Base-by-base conservation (phyloP, 2,113 vertebrate species). In the Phyllopteryx taeniolatus region DNA sequence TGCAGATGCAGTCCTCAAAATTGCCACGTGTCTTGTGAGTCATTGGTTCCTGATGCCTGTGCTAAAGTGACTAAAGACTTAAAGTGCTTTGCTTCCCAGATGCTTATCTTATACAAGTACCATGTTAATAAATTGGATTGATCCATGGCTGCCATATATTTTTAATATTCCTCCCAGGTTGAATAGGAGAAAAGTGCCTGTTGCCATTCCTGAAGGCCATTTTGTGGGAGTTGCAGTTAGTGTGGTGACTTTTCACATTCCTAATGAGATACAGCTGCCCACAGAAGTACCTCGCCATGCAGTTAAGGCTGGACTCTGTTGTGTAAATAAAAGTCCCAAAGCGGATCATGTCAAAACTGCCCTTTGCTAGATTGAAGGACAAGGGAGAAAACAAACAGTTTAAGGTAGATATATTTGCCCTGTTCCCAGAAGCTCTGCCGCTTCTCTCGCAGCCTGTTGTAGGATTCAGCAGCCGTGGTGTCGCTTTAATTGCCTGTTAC, bases 401-500 rank as follows among this genome's bases (percentile, higher is more conserved):
- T 19, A 4, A 43, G 33, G 44, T 51, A 56, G 47, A 66, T 76
- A 72, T 77, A 39, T 72, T 4, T 31, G 67, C 54, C 46, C 77
- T 69, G 62, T 79, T 61, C 65, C 72, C 73, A 63, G 60, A 77
- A 67, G 80, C 78, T 75, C 71, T 81, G 68, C 67, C 69, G 64
- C 69, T 54, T 64, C 31, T 39, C 72, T 84, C 75, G 73, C 61
- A 73, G 67, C 61, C 77, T 82, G 56, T 70, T 73, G 44, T 70
- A 84, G 44, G 54, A 88, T 71, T 84, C 54, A 43, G 77, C 69
- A 79, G 68, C 72, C 70, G 68, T 42, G 6, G 51, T 66, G 75
- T 81, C 73, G 72, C 66, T 79, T 75, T 87, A 90, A 91, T 90
- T 89, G 80, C 71, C 76, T 75, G 56, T 84, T 90, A 72, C 79